Evolutionary conservation across 2,797 vertebrate species (phyloP), one percentile per base, ranked within the genome.

Genomic region (Microhierax caerulescens): DNA sequence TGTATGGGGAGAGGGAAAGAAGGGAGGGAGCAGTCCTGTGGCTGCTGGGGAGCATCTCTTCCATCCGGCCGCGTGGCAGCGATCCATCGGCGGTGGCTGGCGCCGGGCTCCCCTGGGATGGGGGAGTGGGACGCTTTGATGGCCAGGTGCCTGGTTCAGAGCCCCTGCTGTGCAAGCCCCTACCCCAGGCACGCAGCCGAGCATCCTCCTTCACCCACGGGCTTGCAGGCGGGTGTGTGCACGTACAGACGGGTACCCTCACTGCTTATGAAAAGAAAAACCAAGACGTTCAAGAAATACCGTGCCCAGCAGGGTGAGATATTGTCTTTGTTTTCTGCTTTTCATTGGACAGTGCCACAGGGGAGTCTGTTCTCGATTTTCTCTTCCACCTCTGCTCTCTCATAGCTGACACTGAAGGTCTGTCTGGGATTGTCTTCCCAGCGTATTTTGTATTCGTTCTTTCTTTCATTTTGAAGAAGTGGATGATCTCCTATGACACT

Each of bases 181-280:
- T 9, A 1, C 67, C 32, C 3, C 0, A 41, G 76, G 21, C 19
- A 10, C 21, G 41, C 32, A 76, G 4, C 27, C 15, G 41, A 3
- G 12, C 9, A 5, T 50, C 32, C 64, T 79, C 41, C 1, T 60
- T 81, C 37, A 20, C 43, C 5, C 43, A 2, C 2, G 14, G 12
- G 13, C 67, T 59, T 37, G 36, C 53, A 17, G 22, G 51, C 0
- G 2, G 27, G 17, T 34, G 7, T 34, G 54, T 18, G 32, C 24
- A 5, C 9, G 1, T 6, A 16, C 12, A 6, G 24, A 4, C 1
- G 1, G 6, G 32, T 27, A 4, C 24, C 15, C 61, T 65, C 36
- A 5, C 28, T 61, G 77, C 25, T 32, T 10, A 9, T 7, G 13
- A 14, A 53, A 56, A 51, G n/a, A 57, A 34, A 51, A 51, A 76